phyloP scores from a whole-genome alignment of 2,113 vertebrate species.

The Indri indri region DNA sequence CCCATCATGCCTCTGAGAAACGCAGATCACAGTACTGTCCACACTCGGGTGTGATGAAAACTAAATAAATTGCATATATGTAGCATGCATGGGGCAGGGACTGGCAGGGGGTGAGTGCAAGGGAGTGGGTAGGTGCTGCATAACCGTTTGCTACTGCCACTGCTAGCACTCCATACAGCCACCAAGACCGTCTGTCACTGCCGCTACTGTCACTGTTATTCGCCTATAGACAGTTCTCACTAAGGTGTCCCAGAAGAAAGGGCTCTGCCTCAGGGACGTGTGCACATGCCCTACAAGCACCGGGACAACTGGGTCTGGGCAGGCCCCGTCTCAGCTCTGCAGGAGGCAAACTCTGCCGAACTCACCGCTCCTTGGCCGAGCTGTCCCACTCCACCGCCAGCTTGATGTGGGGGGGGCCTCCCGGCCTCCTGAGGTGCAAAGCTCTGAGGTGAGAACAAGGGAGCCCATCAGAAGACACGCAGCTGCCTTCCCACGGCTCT shows the following conservation, averaged over 20 bases:
- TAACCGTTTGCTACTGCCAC: accelerated
- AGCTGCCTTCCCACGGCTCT: neutral
- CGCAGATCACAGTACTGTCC: accelerated
- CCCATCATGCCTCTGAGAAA: neutral
- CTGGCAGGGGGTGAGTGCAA: neutral
- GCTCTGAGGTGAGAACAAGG: conserved; percentile 82
- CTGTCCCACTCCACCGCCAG: conserved; percentile 93
- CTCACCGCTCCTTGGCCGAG: conserved; percentile 93
- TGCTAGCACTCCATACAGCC: accelerated
- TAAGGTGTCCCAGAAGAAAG: neutral
- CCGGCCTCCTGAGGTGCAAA: conserved; percentile 87
- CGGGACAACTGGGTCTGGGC: neutral
- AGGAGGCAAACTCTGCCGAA: accelerated
- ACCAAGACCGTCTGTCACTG: accelerated
- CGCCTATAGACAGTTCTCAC: accelerated
- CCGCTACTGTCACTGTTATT: neutral
- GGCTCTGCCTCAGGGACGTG: accelerated
- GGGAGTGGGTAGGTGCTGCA: neutral
- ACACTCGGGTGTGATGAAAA: no score
- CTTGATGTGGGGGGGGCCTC: conserved; percentile 94
- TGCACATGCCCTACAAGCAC: accelerated
- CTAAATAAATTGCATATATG: accelerated
- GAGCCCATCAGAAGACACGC: neutral
- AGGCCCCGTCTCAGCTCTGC: neutral
- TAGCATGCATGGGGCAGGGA: neutral